Conservation (phyloP, 2,113 vertebrate species). For the Siniperca knerii region DNA sequence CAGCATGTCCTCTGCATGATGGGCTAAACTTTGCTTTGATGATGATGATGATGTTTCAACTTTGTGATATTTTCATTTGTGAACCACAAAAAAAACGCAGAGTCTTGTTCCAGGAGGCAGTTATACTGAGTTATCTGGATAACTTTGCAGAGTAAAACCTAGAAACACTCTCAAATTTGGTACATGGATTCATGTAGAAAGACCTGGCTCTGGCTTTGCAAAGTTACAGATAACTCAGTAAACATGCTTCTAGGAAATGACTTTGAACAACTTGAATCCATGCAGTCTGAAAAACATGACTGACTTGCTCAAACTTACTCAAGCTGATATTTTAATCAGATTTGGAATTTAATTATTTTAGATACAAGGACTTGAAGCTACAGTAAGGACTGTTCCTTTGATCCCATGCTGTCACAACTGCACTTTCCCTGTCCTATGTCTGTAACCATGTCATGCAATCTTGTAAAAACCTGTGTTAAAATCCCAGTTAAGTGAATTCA, state of each 20-base stretch:
- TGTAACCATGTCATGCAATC: neutral
- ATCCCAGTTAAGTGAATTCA: neutral
- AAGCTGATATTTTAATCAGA: neutral
- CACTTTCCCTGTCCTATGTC: neutral
- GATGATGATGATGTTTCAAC: conserved; percentile 16
- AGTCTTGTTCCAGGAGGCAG: neutral
- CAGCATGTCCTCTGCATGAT: neutral
- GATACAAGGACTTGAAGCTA: neutral
- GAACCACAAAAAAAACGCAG: neutral
- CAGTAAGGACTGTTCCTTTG: neutral
- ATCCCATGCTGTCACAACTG: neutral
- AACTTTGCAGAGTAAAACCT: neutral
- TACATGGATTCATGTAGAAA: neutral
- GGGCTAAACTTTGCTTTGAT: neutral
- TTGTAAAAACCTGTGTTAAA: neutral
- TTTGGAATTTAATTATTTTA: neutral
- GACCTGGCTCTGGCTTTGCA: neutral
- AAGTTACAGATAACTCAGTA: neutral
- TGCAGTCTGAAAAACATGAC: neutral
- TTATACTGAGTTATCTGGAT: neutral
- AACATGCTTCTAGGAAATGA: neutral
- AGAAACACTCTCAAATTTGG: neutral
- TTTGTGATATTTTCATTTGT: conserved; percentile 4
- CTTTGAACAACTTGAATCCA: no score
- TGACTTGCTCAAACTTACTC: neutral